Evolutionary conservation across 92 coral and sea anemone genomes (phyloP), one percentile per base, ranked within the genome.

Genomic region (Bergia sp.): DNA sequence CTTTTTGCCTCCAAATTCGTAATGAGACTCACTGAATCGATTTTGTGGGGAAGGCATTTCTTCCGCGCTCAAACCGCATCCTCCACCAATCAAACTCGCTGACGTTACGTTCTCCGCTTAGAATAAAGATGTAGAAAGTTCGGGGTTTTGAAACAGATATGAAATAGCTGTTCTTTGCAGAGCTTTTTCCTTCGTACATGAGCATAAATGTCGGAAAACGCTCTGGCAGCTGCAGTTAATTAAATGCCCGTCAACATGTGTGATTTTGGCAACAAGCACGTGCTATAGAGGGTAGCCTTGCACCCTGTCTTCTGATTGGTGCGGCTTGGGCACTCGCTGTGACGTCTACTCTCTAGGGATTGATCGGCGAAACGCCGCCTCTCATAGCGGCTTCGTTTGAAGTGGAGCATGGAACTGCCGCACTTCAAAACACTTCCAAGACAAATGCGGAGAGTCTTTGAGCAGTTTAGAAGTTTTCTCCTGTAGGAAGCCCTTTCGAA

Each of bases 341-440:
- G 99, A 97, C 99, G 99, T 97, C 86, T 89, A 50, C 96, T 95
- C 99, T 95, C 92, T 88, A 82, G 97, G 97, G 97, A 97, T 97
- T 97, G 99, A 97, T 97, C 94, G 97, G 67, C 88, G 58, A 81
- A 92, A 91, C 95, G 95, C 99, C 99, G 99, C 98, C 99, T 97
- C 93, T 86, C 91, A 85, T 87, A 92, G 96, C 97, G 98, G 98
- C 95, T 86, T 86, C 94, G 87, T 95, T 97, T 97, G 98, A 95
- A 95, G 96, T 92, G 76, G 90, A 89, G 81, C 81, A 90, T 92
- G 96, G 92, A 93, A 89, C 93, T 91, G 93, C 98, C 94, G 94
- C 93, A 92, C 96, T 94, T 92, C 94, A 94, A 90, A 94, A 94
- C 98, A 94, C 95, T 96, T 92, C 88, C 94, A 90, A 94, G 92